Conservation (phyloP, 2,888 invertebrate genomes). For the Beris chalybata region DNA sequence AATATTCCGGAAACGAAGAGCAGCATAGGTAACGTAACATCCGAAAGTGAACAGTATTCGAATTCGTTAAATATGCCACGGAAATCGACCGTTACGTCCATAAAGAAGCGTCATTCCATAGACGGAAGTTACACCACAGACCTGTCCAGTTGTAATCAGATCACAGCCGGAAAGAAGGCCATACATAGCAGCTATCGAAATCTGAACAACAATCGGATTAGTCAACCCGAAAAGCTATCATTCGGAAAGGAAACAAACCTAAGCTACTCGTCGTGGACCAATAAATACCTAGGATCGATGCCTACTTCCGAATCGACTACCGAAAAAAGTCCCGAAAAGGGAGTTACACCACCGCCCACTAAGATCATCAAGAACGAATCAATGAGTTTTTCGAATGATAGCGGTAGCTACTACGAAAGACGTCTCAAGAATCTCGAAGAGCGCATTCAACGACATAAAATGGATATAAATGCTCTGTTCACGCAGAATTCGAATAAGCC, state of each 20-base stretch:
- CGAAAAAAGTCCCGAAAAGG: neutral
- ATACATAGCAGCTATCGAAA: slow-evolving; percentile 23
- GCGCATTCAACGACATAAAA: slow-evolving; percentile 48
- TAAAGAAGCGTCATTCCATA: slow-evolving; percentile 44
- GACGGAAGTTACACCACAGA: slow-evolving; percentile 40
- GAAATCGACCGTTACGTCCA: neutral
- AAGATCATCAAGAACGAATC: slow-evolving; percentile 11
- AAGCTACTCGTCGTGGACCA: slow-evolving; percentile 15
- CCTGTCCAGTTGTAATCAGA: neutral
- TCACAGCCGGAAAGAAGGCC: slow-evolving; percentile 1
- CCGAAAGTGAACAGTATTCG: slow-evolving; percentile 20
- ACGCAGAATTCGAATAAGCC: slow-evolving; percentile 13
- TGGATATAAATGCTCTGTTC: slow-evolving; percentile 47
- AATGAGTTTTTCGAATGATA: slow-evolving; percentile 8
- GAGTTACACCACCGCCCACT: slow-evolving; percentile 33
- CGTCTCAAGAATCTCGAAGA: slow-evolving; percentile 46
- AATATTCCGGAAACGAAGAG: slow-evolving; percentile 14
- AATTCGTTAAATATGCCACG: slow-evolving; percentile 6
- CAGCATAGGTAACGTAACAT: neutral
- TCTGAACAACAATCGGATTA: neutral
- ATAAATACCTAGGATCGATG: slow-evolving; percentile 6
- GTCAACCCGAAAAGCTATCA: slow-evolving; percentile 1
- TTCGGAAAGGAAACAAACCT: neutral
- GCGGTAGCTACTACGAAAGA: slow-evolving; percentile 45
- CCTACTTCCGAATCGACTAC: neutral